Conservation (phyloP, 2,797 vertebrate species). For the Hylomyscus alleni region DNA sequence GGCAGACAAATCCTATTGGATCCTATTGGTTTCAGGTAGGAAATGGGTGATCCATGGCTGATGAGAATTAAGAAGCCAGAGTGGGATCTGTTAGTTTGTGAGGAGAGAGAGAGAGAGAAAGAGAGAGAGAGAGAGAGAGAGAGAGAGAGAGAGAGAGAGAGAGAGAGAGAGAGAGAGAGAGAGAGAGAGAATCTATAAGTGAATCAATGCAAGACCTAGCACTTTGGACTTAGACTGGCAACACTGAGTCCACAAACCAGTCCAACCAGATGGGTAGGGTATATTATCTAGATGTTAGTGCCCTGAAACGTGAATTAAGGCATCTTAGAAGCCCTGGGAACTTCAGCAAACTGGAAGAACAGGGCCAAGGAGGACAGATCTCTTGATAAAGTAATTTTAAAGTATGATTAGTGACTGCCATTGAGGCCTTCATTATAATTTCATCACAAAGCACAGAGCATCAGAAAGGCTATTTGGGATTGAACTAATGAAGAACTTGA, state of each 20-base stretch:
- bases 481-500: neutral
- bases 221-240: slow-evolving; percentile 5
- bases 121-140: neutral
- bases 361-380: neutral
- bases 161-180: neutral
- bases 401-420: neutral
- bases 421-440: neutral
- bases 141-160: neutral
- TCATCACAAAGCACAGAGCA: neutral
- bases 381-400: neutral
- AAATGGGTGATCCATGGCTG: neutral
- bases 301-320: neutral
- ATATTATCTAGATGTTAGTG: neutral
- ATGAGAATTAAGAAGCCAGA: neutral
- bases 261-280: neutral
- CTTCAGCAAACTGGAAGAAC: neutral
- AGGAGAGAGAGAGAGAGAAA: neutral
- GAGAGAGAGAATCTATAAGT: neutral
- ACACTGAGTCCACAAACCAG: neutral
- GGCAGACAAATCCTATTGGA: slow-evolving; percentile 27
- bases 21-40: neutral
- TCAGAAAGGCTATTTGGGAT: neutral
- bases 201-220: neutral
- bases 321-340: neutral
- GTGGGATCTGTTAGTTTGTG: neutral